Evolutionary conservation across 2,797 vertebrate genomes (phyloP).

Genomic region (Hydrocynus forskahlii): DNA sequence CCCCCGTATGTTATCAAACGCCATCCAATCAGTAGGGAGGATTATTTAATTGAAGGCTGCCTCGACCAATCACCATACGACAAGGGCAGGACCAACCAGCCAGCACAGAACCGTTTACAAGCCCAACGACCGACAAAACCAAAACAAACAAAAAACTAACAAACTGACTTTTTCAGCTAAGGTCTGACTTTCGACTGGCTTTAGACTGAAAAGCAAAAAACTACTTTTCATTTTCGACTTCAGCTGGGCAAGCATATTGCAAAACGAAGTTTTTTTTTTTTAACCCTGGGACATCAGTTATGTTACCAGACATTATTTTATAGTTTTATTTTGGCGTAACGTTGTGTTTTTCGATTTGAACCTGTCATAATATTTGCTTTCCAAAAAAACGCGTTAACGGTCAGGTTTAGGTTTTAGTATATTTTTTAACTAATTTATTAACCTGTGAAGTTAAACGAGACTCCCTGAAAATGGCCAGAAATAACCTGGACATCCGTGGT

Average conservation of each 20-base stretch:
- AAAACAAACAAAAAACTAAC: not conserved
- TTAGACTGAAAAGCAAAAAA: too few species aligned
- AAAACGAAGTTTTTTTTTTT: not conserved
- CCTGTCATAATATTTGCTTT: too few species aligned
- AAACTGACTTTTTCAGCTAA: not conserved
- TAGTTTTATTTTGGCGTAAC: too few species aligned
- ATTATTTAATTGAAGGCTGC: not conserved
- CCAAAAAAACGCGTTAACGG: not conserved
- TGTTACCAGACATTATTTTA: not conserved
- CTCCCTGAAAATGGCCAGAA: constrained; percentile 13
- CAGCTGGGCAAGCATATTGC: not conserved
- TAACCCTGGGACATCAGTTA: not conserved
- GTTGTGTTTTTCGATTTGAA: too few species aligned
- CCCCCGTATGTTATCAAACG: not conserved
- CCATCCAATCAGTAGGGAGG: constrained; percentile 32
- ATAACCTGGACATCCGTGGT: not conserved
- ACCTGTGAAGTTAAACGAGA: too few species aligned
- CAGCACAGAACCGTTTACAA: constrained; percentile 14
- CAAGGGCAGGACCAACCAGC: constrained; percentile 27
- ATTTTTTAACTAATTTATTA: too few species aligned
- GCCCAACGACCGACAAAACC: not conserved
- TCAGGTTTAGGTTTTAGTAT: not conserved
- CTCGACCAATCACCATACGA: constrained; percentile 37
- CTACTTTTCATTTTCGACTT: too few species aligned
- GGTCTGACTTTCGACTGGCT: too few species aligned